A percentile compares a stretch with the other conserved stretches of the same genome.
Conservation (phyloP, 1,140 invertebrate genomes). For the Myzus persicae region DNA sequence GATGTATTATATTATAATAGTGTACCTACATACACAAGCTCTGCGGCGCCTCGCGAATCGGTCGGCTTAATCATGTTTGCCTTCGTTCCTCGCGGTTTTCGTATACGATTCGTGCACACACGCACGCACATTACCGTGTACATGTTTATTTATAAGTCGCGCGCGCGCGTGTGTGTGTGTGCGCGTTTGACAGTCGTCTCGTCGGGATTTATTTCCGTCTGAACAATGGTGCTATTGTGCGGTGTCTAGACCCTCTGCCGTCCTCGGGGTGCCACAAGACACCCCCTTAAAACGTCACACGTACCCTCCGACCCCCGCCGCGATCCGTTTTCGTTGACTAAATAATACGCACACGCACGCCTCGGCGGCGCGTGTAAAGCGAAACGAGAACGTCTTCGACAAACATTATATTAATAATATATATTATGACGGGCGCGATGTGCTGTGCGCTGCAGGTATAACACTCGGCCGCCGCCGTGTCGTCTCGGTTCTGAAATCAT, state of each 20-base stretch:
- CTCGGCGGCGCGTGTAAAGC: neutral
- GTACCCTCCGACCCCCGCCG: neutral
- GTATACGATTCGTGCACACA: neutral
- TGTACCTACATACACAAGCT: too few species aligned
- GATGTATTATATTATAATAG: neutral
- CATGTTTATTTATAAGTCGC: neutral
- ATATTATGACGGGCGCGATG: neutral
- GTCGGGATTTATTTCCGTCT: slow-evolving; percentile 53
- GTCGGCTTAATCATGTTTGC: slow-evolving; percentile 28
- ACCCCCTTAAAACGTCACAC: slow-evolving; percentile 35
- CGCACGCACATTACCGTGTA: neutral
- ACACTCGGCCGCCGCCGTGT: neutral
- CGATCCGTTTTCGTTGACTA: neutral
- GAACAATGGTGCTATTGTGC: slow-evolving; percentile 46
- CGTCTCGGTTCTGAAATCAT: neutral
- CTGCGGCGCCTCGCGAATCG: neutral
- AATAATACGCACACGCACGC: neutral
- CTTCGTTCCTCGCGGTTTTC: neutral
- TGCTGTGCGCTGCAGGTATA: neutral
- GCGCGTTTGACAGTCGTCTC: slow-evolving; percentile 47
- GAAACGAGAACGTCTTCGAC: slow-evolving; percentile 43
- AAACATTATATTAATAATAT: slow-evolving; percentile 20
- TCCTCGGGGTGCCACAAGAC: neutral
- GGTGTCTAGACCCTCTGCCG: neutral
- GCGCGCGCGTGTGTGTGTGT: neutral